Base-by-base conservation (phyloP, 1,140 invertebrate species). In the Drosophila navojoa region DNA sequence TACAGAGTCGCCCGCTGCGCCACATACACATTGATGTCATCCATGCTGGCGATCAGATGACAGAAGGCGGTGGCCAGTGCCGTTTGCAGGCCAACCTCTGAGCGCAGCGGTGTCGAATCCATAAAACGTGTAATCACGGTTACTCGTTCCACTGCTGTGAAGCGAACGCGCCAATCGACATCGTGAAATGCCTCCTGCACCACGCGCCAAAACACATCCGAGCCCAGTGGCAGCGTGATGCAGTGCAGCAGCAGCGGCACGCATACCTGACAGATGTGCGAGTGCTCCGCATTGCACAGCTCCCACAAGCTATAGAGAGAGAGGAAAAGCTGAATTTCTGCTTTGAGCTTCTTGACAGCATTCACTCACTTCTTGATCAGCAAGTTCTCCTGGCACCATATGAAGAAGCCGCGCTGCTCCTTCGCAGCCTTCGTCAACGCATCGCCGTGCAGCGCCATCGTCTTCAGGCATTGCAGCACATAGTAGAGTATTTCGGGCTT, bases 331-430 rank as follows among this genome's bases (percentile, higher is more conserved):
- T n/a, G 19, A 22, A 22, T 22, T 4, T 29, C 27, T 29, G 5
- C 3, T 29, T 29, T 3, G 11, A 6, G 22, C 2, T 25, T 13
- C 0, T 25, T 10, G 10, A 0, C 2, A 0, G 3, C 4, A 0
- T 15, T 3, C 0, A 92, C 94, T 93, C 93, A 98, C 97, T 98
- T 98, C 90, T 97, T 97, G 71, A 99, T 98, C 0, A 99, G 93
- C 16, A 98, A 93, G 93, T 98, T 99, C 93, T 99, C 98, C 92
- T 99, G 98, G 76, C 97, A 98, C 97, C 98, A 99, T 66, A 99
- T 98, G 60, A 99, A 96, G 93, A 99, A 99, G 50, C 98, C 98
- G 77, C 97, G 94, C 90, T 99, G 96, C 89, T 99, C 97, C 80
- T 96, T 95, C 0, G 97, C 95, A 0, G 97, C 97, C 79, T 96